Evolutionary conservation across 2,113 vertebrate genomes (phyloP).

Genomic region (Triplophysa dalaica): DNA sequence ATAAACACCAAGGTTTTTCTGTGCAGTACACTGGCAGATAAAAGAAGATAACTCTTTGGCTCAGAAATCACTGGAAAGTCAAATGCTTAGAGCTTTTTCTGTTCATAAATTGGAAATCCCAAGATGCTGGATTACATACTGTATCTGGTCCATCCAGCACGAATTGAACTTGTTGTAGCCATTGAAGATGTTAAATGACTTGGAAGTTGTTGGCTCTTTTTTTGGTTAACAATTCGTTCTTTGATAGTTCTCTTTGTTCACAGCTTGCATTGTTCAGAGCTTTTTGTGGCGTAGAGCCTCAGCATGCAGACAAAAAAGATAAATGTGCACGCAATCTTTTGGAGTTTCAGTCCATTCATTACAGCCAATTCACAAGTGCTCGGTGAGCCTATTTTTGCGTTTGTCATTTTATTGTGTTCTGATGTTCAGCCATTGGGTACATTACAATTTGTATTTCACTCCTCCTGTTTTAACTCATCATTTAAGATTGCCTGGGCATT

Average conservation of each 20-base stretch:
- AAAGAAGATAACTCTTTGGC: constrained; percentile 8
- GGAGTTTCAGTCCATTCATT: constrained; percentile 46
- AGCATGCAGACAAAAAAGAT: constrained; percentile 49
- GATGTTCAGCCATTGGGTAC: constrained; percentile 37
- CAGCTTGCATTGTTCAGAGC: constrained; percentile 40
- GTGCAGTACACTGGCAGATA: constrained; percentile 28
- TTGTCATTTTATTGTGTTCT: constrained; percentile 34
- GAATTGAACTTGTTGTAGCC: constrained; percentile 35
- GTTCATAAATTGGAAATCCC: constrained; percentile 26
- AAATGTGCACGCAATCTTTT: constrained; percentile 45
- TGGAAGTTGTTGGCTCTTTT: constrained; percentile 47
- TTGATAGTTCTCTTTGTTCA: constrained; percentile 52
- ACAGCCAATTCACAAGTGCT: constrained; percentile 35
- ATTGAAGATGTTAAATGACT: constrained; percentile 48
- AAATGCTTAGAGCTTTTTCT: constrained; percentile 30
- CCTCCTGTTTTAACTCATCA: constrained; percentile 26
- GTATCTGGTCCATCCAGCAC: constrained; percentile 13
- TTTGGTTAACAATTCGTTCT: constrained; percentile 47
- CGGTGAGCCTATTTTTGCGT: constrained; percentile 29
- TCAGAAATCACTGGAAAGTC: constrained; percentile 25
- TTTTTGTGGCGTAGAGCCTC: constrained; percentile 31
- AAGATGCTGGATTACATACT: constrained; percentile 10
- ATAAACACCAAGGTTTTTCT: constrained; percentile 35
- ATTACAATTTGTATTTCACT: constrained; percentile 46
- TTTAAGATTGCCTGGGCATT: not conserved